Conservation (phyloP, 2,888 invertebrate genomes). For the Andrena camellia region DNA sequence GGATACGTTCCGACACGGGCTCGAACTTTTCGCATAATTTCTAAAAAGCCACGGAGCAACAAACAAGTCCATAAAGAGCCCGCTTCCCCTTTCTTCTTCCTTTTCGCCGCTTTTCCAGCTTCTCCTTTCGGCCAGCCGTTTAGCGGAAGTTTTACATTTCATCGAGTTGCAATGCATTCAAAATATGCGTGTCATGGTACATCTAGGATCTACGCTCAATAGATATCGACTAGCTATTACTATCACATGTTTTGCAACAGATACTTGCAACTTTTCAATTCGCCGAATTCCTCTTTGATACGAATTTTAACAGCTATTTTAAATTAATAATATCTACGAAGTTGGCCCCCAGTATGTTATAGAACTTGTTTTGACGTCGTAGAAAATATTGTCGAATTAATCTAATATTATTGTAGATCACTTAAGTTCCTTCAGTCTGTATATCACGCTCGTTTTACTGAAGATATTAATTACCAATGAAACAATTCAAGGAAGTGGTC, state of each 20-base stretch:
- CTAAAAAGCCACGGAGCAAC: slow-evolving; percentile 76
- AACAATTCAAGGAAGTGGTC: no score
- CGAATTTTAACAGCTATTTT: not conserved
- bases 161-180: slow-evolving; percentile 64
- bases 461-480: no score
- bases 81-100: slow-evolving; percentile 52
- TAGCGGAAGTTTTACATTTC: slow-evolving; percentile 72
- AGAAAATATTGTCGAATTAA: no score
- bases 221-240: slow-evolving; percentile 27
- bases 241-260: slow-evolving; percentile 28
- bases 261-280: slow-evolving; percentile 6
- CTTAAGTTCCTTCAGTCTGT: no score
- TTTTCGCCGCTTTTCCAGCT: slow-evolving; percentile 28
- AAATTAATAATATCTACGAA: no score
- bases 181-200: slow-evolving; percentile 16
- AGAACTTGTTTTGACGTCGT: no score
- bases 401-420: no score
- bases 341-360: no score
- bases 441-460: no score
- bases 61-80: slow-evolving; percentile 82
- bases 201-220: slow-evolving; percentile 36
- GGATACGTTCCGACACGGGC: slow-evolving; percentile 67
- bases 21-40: slow-evolving; percentile 79
- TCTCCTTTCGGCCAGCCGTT: slow-evolving; percentile 58
- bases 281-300: not conserved